phyloP scores from a whole-genome alignment of 2,888 invertebrate genomes.

The Mesochorus sp. region DNA sequence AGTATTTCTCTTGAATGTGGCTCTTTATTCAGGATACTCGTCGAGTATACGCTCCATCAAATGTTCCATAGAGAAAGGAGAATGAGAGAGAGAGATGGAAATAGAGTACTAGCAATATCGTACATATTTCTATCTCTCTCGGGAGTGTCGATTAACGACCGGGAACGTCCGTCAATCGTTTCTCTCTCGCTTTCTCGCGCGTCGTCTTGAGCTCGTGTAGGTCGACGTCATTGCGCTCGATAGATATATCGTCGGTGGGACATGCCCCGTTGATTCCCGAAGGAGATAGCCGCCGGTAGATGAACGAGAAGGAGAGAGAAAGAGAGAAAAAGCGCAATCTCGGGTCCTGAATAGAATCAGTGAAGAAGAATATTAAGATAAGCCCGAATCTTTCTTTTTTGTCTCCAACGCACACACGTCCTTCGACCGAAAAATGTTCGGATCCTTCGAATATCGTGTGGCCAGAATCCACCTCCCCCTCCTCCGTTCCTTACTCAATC shows the following conservation, averaged over 20 bases:
- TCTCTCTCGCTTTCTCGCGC: neutral
- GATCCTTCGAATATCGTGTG: neutral
- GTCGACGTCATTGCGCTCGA: conserved; percentile 15
- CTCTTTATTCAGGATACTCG: conserved; percentile 15
- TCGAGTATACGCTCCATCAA: neutral
- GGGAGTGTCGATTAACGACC: conserved; percentile 47
- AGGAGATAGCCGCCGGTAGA: conserved; percentile 56
- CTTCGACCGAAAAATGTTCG: conserved; percentile 22
- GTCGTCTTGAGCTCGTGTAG: conserved; percentile 28
- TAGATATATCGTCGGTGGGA: conserved; percentile 18
- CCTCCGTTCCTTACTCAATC: neutral
- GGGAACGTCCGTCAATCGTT: conserved; percentile 50
- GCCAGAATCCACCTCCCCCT: conserved; percentile 4
- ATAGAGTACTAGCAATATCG: conserved; percentile 18
- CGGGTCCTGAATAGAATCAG: conserved; percentile 65
- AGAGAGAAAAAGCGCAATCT: conserved; percentile 23
- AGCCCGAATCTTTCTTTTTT: conserved; percentile 56
- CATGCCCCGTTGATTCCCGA: conserved; percentile 44
- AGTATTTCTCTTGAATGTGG: neutral
- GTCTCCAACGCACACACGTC: conserved; percentile 59
- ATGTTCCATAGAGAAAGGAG: neutral
- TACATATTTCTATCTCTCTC: conserved; percentile 22
- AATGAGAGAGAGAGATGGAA: neutral
- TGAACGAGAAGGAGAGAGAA: conserved; percentile 23
- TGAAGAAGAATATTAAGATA: conserved; percentile 69